Percentiles rank a stretch among this genome's conserved stretches.
phyloP scores from a whole-genome alignment of 2,797 vertebrate species.

The Hyperoplus immaculatus region DNA sequence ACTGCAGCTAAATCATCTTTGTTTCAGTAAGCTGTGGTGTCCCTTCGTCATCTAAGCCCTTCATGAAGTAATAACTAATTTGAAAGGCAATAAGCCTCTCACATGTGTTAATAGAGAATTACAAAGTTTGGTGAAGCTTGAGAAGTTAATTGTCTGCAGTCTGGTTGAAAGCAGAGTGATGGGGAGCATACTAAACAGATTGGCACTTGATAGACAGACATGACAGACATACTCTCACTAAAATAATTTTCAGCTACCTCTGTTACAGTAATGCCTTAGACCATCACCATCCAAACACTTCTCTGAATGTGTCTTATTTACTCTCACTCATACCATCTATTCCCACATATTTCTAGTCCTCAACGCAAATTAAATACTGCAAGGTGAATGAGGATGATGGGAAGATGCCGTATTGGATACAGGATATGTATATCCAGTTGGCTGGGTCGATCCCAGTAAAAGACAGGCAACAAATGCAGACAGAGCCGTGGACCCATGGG shows the following conservation, averaged over 20 bases:
- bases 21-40: conserved; percentile 39
- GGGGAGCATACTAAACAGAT: conserved; percentile 64
- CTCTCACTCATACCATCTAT: conserved; percentile 24
- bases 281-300: conserved; percentile 4
- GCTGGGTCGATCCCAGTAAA: conserved; percentile 55
- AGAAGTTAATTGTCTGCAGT: conserved; percentile 73
- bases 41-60: conserved; percentile 45
- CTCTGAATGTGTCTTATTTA: conserved; percentile 27
- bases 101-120: conserved; percentile 74
- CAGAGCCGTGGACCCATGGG: conserved; percentile 61
- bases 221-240: conserved; percentile 29
- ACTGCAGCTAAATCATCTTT: conserved; percentile 51
- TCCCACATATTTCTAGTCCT: conserved; percentile 21
- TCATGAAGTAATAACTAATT: conserved; percentile 67
- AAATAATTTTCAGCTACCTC: conserved; percentile 13
- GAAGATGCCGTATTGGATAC: conserved; percentile 44
- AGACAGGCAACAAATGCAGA: conserved; percentile 73
- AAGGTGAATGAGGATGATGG: conserved; percentile 15
- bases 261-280: conserved; percentile 2
- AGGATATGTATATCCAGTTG: conserved; percentile 55
- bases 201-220: conserved; percentile 14
- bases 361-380: conserved; percentile 22
- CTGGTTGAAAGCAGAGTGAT: conserved; percentile 59
- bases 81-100: conserved; percentile 65
- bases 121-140: conserved; percentile 78